Conservation (phyloP, 1,140 invertebrate genomes). For the Drosophila auraria region DNA sequence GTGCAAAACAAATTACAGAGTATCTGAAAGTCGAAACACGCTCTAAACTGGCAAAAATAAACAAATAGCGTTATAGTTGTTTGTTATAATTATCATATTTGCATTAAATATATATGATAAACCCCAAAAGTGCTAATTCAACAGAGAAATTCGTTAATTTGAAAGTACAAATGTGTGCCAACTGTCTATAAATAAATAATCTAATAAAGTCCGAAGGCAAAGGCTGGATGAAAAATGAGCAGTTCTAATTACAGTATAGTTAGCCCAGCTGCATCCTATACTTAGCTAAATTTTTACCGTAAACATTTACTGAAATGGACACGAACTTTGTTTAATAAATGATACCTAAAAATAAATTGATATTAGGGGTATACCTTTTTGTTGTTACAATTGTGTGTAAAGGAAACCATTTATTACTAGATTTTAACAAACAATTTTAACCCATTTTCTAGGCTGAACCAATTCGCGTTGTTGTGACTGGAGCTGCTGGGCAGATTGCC, state of each 20-base stretch:
- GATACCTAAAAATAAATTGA: too few species aligned
- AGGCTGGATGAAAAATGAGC: slow-evolving; percentile 10
- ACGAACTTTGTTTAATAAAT: not conserved
- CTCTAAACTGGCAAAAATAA: too few species aligned
- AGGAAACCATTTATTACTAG: not conserved
- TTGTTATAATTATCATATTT: slow-evolving; percentile 4
- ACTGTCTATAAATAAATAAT: slow-evolving; percentile 23
- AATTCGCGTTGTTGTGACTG: slow-evolving; percentile 97
- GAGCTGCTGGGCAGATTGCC: slow-evolving; percentile 99
- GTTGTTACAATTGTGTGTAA: too few species aligned
- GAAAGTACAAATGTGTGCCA: not conserved
- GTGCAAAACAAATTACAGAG: not conserved
- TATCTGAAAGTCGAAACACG: not conserved
- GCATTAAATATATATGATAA: too few species aligned
- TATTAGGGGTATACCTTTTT: too few species aligned
- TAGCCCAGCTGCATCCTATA: slow-evolving; percentile 26
- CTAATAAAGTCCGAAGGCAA: slow-evolving; percentile 3
- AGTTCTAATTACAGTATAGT: slow-evolving; percentile 15
- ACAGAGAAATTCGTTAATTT: not conserved
- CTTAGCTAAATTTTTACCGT: not conserved
- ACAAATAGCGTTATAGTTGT: not conserved
- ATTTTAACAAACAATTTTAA: not conserved
- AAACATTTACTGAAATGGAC: not conserved
- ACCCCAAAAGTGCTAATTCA: not conserved
- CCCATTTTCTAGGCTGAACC: slow-evolving; percentile 87